These are phyloP conservation scores for Camponotus vicinus DNA, from an alignment of 1,140 invertebrate genomes.

Conservation along the genomic window DNA sequence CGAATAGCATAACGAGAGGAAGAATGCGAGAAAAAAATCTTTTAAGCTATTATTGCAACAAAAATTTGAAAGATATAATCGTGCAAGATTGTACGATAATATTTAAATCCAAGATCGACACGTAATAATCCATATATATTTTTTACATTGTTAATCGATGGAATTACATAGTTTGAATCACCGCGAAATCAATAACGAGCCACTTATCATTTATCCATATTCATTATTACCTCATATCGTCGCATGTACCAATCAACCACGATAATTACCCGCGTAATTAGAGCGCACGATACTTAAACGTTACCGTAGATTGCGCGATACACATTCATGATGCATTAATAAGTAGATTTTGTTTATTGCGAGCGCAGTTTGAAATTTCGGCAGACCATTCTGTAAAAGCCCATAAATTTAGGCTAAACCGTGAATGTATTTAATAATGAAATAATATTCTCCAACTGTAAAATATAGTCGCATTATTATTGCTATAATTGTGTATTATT, in stretches of 20 bases:
- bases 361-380: background rate
- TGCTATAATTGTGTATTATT: background rate
- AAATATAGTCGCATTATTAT: background rate
- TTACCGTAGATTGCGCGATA: conserved; percentile 29
- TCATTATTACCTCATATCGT: conserved; percentile 59
- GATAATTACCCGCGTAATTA: conserved; percentile 73
- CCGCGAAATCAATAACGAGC: conserved; percentile 66
- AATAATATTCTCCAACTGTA: background rate
- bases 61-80: background rate
- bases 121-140: conserved; percentile 17
- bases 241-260: conserved; percentile 66
- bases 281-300: conserved; percentile 56
- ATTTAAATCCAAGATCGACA: conserved; percentile 3
- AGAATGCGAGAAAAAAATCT: background rate
- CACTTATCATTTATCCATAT: conserved; percentile 74
- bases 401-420: background rate
- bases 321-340: conserved; percentile 7
- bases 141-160: background rate
- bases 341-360: conserved; percentile 18
- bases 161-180: conserved; percentile 18
- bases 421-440: background rate
- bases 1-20: conserved; percentile 7
- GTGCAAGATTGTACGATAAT: background rate
- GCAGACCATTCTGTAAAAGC: background rate
- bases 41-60: background rate